Conservation (phyloP, 2,113 vertebrate genomes). For the Ageneiosus marmoratus region DNA sequence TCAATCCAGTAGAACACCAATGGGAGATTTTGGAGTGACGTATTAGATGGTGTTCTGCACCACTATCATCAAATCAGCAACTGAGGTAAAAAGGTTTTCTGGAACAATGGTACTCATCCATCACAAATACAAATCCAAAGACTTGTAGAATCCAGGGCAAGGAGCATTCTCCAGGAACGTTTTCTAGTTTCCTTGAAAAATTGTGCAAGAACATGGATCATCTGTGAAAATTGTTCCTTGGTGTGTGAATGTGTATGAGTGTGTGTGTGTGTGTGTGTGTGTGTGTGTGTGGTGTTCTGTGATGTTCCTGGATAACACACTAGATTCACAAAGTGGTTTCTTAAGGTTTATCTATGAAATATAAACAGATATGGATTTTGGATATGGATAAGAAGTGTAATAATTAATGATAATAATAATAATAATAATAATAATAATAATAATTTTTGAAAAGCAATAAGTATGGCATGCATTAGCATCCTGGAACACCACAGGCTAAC, state of each 20-base stretch:
- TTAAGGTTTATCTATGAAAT: not conserved
- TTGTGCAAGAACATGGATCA: too few species aligned
- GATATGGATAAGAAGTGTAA: too few species aligned
- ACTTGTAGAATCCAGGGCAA: not conserved
- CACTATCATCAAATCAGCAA: not conserved
- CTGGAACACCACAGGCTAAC: too few species aligned
- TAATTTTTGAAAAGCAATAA: not conserved
- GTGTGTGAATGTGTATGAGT: not conserved
- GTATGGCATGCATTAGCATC: not conserved
- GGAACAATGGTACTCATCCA: not conserved
- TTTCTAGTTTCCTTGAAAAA: not conserved
- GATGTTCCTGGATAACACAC: not conserved
- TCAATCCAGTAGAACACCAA: not conserved
- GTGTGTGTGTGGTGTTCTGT: rapidly evolving
- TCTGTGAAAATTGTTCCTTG: not conserved
- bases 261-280: not conserved
- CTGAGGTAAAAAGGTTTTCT: not conserved
- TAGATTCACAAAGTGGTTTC: not conserved
- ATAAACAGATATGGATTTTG: too few species aligned
- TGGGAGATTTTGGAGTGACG: not conserved
- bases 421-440: too few species aligned
- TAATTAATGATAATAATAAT: too few species aligned
- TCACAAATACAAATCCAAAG: not conserved
- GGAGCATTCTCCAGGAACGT: not conserved
- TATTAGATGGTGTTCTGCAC: not conserved